Percentiles rank a stretch among this genome's conserved stretches.
These are phyloP conservation scores for Xyrauchen texanus DNA, from an alignment of 2,113 vertebrate genomes.

Conservation along the genomic window DNA sequence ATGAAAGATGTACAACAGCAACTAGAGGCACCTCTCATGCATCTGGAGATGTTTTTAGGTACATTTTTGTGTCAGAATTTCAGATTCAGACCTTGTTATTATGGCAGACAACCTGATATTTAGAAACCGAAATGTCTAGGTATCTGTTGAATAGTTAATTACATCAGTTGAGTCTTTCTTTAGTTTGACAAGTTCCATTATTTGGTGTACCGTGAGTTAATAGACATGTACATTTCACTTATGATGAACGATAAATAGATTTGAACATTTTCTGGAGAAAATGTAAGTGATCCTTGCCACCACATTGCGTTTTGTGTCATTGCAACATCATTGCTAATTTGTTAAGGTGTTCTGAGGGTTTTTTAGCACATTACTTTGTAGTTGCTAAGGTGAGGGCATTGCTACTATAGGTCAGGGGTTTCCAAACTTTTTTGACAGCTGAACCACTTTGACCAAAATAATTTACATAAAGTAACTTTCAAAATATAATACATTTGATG, in stretches of 20 bases:
- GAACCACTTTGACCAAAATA: no score
- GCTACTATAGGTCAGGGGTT: no score
- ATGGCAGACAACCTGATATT: conserved; percentile 38
- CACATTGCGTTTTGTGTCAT: neutral
- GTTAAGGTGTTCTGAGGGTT: neutral
- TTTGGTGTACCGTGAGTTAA: conserved; percentile 3
- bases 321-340: neutral
- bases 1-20: conserved; percentile 75
- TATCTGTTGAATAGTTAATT: conserved; percentile 33
- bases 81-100: conserved; percentile 6
- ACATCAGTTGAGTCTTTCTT: conserved; percentile 35
- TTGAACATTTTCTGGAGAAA: neutral
- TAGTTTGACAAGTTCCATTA: conserved; percentile 2
- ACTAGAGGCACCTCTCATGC: conserved; percentile 52
- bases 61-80: conserved; percentile 17
- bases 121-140: conserved; percentile 17
- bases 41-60: conserved; percentile 53
- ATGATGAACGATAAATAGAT: neutral
- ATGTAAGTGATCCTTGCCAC: neutral
- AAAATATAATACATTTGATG: no score
- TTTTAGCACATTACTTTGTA: no score
- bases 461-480: no score
- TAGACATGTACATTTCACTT: conserved; percentile 19
- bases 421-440: no score
- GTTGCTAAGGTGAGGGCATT: no score